Evolutionary conservation across 2,888 invertebrate genomes (phyloP).

Genomic region (Conops quadrifasciatus): DNA sequence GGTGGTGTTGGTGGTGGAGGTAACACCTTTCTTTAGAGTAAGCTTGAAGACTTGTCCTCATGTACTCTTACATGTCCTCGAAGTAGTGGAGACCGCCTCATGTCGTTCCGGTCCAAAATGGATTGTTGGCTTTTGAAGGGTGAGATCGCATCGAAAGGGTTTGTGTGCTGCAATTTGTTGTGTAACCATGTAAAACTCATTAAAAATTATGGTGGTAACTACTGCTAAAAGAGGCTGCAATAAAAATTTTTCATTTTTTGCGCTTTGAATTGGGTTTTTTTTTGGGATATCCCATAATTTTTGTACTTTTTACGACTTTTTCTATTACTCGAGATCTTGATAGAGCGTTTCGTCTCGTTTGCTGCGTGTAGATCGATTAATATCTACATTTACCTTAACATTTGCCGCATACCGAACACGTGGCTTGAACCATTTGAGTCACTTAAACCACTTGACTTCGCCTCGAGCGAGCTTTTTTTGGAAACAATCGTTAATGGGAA

Average conservation of each 20-base stretch:
- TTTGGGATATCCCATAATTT: not conserved
- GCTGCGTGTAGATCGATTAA: conserved; percentile 46
- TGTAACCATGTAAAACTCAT: not conserved
- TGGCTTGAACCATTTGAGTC: conserved; percentile 42
- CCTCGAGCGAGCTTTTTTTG: conserved; percentile 5
- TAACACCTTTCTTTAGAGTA: not conserved
- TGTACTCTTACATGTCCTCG: too few species aligned
- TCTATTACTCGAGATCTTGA: not conserved
- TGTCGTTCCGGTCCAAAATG: too few species aligned
- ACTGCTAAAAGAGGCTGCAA: conserved; percentile 16
- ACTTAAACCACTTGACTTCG: conserved; percentile 46
- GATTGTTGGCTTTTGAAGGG: too few species aligned
- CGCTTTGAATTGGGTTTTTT: conserved; percentile 59
- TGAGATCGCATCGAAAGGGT: too few species aligned
- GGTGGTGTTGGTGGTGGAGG: not conserved
- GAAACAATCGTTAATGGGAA: conserved; percentile 47
- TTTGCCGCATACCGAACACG: conserved; percentile 49
- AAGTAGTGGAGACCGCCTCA: too few species aligned
- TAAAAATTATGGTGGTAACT: conserved; percentile 19
- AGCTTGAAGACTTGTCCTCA: too few species aligned
- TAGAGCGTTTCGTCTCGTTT: conserved; percentile 39
- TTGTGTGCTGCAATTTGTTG: too few species aligned
- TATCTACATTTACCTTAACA: conserved; percentile 46
- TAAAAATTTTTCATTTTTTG: conserved; percentile 40
- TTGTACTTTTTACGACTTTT: conserved; percentile 41